Evolutionary conservation across 2,888 invertebrate species (phyloP), one percentile per base, ranked within the genome.

Genomic region (Nymphalis polychloros): DNA sequence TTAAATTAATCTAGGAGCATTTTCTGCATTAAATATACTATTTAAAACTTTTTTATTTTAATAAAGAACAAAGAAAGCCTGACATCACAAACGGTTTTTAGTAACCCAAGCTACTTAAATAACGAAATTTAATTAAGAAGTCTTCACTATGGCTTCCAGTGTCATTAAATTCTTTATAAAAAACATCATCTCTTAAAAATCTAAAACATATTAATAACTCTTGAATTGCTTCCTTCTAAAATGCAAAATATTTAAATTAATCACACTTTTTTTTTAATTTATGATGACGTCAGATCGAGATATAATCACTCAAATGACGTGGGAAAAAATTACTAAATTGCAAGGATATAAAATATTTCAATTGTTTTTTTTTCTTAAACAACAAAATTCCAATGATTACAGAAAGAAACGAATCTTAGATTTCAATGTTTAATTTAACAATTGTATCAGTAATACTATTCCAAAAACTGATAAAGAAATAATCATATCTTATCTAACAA

Each of bases 61-160:
- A 7, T 50, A 50, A 10, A 53, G 3, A 27, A 31, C 16, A 53
- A 3, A 2, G n/a, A 35, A 35, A 35, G 19, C 35, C 19, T 19
- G 10, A 57, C 20, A 19, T 6, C 1, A 19, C 7, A 2, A 8
- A 49, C n/a, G 8, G 17, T n/a, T 63, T 63, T 52, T 20, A 27
- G 27, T 19, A 50, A 64, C 16, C 46, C 23, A 50, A 53, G 47
- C 48, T 64, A 48, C 57, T 49, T 64, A 68, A 50, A 64, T 60
- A 31, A 61, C 47, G 35, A 48, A 64, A 61, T 68, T 64, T 57
- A 68, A 68, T 64, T 63, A 64, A 55, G 60, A 48, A 20, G 48
- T 10, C 41, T 1, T n/a, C 55, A 46, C 49, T 68, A 64, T 13
- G 68, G 64, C 68, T 68, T 68, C 68, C 13, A 23, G 41, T 61